Base-by-base conservation (phyloP, 2,113 vertebrate genomes). In the Ancistrus triradiatus region DNA sequence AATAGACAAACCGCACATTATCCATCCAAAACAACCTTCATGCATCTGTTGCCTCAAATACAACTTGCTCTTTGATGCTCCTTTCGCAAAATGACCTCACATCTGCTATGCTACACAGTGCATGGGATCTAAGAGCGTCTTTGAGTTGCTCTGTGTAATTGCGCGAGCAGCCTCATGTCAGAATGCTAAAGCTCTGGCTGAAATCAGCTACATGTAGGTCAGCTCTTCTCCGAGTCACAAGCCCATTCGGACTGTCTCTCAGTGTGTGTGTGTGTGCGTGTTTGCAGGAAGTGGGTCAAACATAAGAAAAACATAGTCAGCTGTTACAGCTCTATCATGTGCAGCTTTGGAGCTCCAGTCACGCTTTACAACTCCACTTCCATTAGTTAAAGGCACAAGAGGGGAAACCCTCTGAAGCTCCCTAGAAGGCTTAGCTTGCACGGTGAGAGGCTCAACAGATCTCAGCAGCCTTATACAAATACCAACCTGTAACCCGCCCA, bases 141-240 rank as follows among this genome's bases (percentile, higher is more conserved):
- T 9, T 4, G 14, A 59, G 40, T 43, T 37, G 37, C 40, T 48
- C 53, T 59, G 33, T 40, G 53, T 61, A 51, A 60, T 33, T 52
- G 48, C 35, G 48, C 43, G 53, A 57, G 46, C 51, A 43, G 68
- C 52, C 33, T 38, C 53, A 44, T 44, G 17, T 73, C 60, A 80
- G 68, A 66, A 59, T 11, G 48, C 50, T 64, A 44, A 71, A 69
- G 55, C 35, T 53, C 63, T 48, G 19, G 38, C 69, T 27, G 59
- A 46, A 63, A 13, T n/a, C n/a, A n/a, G 60, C 50, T 56, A 69
- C 64, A 78, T 73, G 67, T 77, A 75, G 74, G 74, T 77, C 78
- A 76, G 59, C 59, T n/a, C n/a, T n/a, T n/a, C n/a, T n/a, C n/a
- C n/a, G n/a, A n/a, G n/a, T n/a, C n/a, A n/a, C n/a, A n/a, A n/a